These are phyloP conservation scores for Barbus barbus DNA, from an alignment of 2,113 vertebrate species.

Conservation along the genomic window DNA sequence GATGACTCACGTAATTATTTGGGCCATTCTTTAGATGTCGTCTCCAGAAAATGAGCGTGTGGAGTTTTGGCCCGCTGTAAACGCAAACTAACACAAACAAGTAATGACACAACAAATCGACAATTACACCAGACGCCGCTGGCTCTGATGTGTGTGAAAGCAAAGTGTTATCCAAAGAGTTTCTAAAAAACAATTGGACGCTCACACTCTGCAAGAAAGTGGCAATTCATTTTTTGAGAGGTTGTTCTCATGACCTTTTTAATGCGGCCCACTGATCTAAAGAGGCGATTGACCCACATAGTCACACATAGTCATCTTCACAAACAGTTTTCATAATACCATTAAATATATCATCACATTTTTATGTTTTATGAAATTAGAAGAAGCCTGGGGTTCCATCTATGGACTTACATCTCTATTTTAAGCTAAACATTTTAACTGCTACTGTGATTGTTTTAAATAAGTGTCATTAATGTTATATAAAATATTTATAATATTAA, in stretches of 20 bases:
- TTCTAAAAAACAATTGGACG: background rate
- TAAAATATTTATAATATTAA: no score
- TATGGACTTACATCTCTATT: background rate
- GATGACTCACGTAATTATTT: conserved; percentile 65
- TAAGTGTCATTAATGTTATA: no score
- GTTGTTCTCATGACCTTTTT: background rate
- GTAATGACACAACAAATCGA: background rate
- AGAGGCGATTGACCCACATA: background rate
- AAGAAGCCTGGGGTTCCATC: background rate
- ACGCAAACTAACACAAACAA: conserved; percentile 6
- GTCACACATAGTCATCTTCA: background rate
- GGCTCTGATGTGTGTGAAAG: background rate
- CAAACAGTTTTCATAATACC: background rate
- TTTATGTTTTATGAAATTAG: background rate
- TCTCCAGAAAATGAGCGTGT: conserved; percentile 44
- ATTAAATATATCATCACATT: background rate
- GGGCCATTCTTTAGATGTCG: conserved; percentile 57
- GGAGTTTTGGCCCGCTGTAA: conserved; percentile 18
- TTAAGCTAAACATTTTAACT: no score
- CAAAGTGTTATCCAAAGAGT: background rate
- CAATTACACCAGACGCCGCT: background rate
- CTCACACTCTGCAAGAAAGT: no score
- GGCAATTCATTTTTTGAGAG: no score
- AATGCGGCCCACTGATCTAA: background rate
- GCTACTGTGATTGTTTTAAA: no score